A percentile compares a stretch with the other conserved stretches of the same genome.
Conservation (phyloP, 2,797 vertebrate species). For the Tenualosa ilisha region DNA sequence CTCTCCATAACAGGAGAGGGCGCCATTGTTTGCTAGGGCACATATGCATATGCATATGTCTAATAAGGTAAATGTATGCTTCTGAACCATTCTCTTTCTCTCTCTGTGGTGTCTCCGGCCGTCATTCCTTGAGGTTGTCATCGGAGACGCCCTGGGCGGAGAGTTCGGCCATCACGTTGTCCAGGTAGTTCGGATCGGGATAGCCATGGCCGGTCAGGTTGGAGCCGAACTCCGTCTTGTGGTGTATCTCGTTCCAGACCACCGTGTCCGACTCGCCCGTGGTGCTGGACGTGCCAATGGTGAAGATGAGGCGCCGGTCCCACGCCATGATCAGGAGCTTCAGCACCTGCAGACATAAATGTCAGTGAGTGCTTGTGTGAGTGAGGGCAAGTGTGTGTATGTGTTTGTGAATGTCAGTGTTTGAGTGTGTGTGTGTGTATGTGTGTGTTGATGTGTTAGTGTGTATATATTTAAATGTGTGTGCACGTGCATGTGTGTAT, state of each 20-base stretch:
- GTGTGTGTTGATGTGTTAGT: neutral
- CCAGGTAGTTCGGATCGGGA: constrained; percentile 92
- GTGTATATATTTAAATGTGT: neutral
- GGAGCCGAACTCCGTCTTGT: constrained; percentile 97
- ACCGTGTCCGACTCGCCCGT: constrained; percentile 94
- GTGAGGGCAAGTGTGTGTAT: neutral
- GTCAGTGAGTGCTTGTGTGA: neutral
- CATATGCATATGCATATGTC: neutral
- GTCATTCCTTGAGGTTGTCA: constrained; percentile 87
- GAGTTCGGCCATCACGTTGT: constrained; percentile 92
- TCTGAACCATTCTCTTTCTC: neutral
- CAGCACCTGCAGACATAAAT: constrained; percentile 75
- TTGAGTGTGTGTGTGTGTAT: neutral
- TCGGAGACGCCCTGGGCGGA: constrained; percentile 89
- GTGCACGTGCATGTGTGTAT: neutral
- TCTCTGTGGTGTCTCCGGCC: neutral
- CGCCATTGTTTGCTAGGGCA: neutral
- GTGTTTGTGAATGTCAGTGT: neutral
- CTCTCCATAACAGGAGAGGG: neutral
- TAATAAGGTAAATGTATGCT: neutral
- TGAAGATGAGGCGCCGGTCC: constrained; percentile 95
- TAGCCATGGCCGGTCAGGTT: constrained; percentile 96
- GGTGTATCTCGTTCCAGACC: constrained; percentile 97
- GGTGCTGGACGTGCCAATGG: constrained; percentile 95
- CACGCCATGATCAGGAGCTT: constrained; percentile 90